Base-by-base conservation (phyloP, 2,797 vertebrate genomes). In the Pseudochromis fuscus region DNA sequence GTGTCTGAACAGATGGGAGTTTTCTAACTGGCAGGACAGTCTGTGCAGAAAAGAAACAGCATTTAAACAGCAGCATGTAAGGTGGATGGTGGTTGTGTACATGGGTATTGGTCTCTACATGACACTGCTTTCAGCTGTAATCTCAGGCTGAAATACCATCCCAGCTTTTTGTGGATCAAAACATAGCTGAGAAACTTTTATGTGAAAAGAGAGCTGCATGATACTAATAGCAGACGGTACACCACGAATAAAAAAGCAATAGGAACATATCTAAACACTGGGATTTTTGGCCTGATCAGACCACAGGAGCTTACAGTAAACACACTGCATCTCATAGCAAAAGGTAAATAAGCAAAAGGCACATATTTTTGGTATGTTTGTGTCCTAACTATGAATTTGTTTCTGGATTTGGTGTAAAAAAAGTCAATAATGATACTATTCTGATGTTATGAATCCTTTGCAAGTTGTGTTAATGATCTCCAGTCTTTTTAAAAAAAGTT, bases 1-100 rank as follows among this genome's bases (percentile, higher is more conserved):
- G 1, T 30, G 19, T 37, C 16, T 40, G 38, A 37, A 28, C 42
- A 55, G 52, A 68, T 56, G 52, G n/a, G 33, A 13, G 3, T 25
- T 63, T 61, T 61, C 28, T 24, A 67, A 60, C 16, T 8, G 38
- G 42, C 46, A 37, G 21, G n/a, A 8, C 37, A 33, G 40, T 28
- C 40, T 10, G 19, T 45, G 37, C 28, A 24, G 25, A 23, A 38
- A 37, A 37, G 40, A 8, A 48, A 35, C 23, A 42, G n/a, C 50
- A 50, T 25, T 19, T 16, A 11, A 21, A 11, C 12, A 18, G 25
- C 40, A 27, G 15, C 27, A 10, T 31, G 12, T 13, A 4, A 37
- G 4, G 35, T 15, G 35, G 13, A 16, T 4, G 35, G 33, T 13
- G 16, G n/a, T 19, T 19, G 33, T 2, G 1, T 13, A 18, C 2